These are phyloP conservation scores for Podarcis cretensis DNA, from an alignment of 2,113 vertebrate species.

Conservation along the genomic window DNA sequence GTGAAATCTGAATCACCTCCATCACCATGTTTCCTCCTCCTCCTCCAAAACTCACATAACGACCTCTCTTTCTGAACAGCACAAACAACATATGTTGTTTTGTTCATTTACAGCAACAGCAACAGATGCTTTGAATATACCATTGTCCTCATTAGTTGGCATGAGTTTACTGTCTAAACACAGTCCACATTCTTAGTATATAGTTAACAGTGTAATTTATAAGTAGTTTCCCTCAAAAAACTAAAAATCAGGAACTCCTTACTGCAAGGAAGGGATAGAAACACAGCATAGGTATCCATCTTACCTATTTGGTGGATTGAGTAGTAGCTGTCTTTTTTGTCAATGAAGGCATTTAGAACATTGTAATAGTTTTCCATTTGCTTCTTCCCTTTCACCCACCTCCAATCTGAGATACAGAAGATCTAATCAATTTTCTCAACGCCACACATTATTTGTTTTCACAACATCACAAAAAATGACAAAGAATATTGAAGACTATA, in stretches of 20 bases:
- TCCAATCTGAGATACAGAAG: constrained; percentile 83
- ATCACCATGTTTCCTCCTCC: not conserved
- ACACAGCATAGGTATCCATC: not conserved
- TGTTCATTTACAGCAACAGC: not conserved
- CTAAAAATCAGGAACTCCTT: fast-evolving
- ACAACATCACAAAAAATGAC: not conserved
- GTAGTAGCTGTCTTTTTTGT: constrained; percentile 98
- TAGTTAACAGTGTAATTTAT: not conserved
- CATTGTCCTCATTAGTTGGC: too few species aligned
- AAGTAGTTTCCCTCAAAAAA: not conserved
- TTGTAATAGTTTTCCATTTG: constrained; percentile 89
- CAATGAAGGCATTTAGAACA: constrained; percentile 93
- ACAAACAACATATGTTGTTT: not conserved
- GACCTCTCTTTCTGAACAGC: not conserved
- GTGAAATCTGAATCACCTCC: not conserved
- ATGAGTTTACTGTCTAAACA: not conserved
- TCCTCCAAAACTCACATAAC: not conserved
- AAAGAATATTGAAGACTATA: not conserved
- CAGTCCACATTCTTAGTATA: fast-evolving
- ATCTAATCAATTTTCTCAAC: not conserved
- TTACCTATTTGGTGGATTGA: constrained; percentile 99
- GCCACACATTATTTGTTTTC: not conserved
- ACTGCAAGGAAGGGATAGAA: not conserved
- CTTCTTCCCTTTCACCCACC: constrained; percentile 86
- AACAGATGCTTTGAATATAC: too few species aligned